phyloP scores from a whole-genome alignment of 2,888 invertebrate genomes.

The Papilio demoleus region DNA sequence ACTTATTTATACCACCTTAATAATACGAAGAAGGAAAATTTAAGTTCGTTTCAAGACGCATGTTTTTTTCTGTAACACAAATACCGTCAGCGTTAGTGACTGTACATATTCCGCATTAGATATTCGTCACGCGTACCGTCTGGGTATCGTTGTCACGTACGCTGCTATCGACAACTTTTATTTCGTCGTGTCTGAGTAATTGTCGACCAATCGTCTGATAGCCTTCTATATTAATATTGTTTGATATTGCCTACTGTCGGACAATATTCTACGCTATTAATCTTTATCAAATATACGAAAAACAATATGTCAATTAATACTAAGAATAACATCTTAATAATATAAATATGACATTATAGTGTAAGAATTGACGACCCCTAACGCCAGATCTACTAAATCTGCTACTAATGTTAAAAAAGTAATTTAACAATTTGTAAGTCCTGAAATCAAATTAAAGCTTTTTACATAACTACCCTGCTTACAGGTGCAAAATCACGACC shows the following conservation, averaged over 20 bases:
- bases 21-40: too few relatives aligned
- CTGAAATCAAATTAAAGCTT: too few relatives aligned
- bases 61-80: background rate
- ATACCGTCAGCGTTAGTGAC: background rate
- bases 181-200: slow-evolving; percentile 29
- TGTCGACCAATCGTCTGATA: slow-evolving; percentile 25
- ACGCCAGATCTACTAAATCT: background rate
- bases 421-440: background rate
- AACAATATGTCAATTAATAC: background rate
- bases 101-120: background rate
- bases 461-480: background rate
- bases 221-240: slow-evolving; percentile 13
- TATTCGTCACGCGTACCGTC: slow-evolving; percentile 26
- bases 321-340: too few relatives aligned
- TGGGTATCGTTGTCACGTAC: slow-evolving; percentile 32
- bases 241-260: slow-evolving; percentile 40
- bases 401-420: background rate
- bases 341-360: background rate
- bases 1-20: too few relatives aligned
- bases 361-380: background rate
- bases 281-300: background rate
- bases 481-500: too few relatives aligned
- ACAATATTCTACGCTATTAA: slow-evolving; percentile 41
- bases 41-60: too few relatives aligned
- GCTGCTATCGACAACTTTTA: slow-evolving; percentile 27